Evolutionary conservation across 2,113 vertebrate species (phyloP), one percentile per base, ranked within the genome.

Genomic region (Pelodiscus sinensis): DNA sequence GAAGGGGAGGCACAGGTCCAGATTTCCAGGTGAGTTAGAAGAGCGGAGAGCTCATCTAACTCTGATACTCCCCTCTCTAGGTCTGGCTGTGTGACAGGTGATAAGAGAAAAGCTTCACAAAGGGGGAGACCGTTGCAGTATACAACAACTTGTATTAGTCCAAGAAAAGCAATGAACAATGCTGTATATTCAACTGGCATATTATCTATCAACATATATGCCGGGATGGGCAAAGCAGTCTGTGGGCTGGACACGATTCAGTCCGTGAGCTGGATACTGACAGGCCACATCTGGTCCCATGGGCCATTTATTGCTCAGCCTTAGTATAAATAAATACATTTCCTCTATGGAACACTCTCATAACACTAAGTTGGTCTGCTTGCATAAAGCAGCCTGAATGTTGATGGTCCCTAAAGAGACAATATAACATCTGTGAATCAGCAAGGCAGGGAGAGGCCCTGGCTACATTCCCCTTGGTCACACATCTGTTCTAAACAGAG

Each of bases 21-120:
- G 54, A n/a, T 31, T n/a, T 71, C 35, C 58, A 71, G 31, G 9
- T 71, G 15, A 35, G 31, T 16, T n/a, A 71, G 65, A 71, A 35
- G 65, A 71, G 6, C 4, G 8, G n/a, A 71, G 31, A 71, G 4
- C n/a, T 38, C 68, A 35, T 65, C 31, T 87, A 24, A 29, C 60
- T 0, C 0, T 21, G 38, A 1, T 1, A 18, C 13, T 60, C 68
- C 55, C 68, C 68, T 35, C n/a, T 35, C 65, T n/a, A 27, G 31
- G 35, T 44, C 68, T 85, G 87, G 35, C 4, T 60, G 0, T 0
- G 25, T 22, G 25, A 31, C 0, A 0, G 27, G 4, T 7, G 2
- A 29, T 25, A 31, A 0, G 4, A 65, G 75, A 68, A 71, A 29
- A 71, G 18, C 68, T 38, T 7, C n/a, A 71, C 68, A 21, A 71